These are phyloP conservation scores for Sparidentex hasta DNA, from an alignment of 2,797 vertebrate species.

Conservation along the genomic window DNA sequence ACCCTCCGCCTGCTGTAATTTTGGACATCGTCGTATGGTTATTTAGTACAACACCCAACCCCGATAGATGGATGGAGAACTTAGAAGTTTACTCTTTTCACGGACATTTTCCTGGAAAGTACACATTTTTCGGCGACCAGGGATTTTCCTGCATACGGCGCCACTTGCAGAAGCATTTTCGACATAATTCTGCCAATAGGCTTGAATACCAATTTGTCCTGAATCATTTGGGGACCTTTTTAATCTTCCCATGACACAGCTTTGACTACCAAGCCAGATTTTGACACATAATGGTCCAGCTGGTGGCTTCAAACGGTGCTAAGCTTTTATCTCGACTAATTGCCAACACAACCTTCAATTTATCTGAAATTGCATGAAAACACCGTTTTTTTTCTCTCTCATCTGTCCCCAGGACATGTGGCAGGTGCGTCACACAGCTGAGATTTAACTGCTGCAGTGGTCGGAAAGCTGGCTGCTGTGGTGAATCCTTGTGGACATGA, in stretches of 20 bases:
- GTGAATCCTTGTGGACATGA: slow-evolving; percentile 13
- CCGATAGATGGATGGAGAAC: too few relatives aligned
- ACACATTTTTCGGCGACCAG: background rate
- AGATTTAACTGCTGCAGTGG: slow-evolving; percentile 21
- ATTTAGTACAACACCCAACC: too few relatives aligned
- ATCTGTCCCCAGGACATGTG: slow-evolving; percentile 43
- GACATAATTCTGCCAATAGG: background rate
- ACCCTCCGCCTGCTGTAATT: too few relatives aligned
- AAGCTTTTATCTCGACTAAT: slow-evolving; percentile 63
- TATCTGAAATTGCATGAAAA: slow-evolving; percentile 44
- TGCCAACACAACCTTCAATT: slow-evolving; percentile 59
- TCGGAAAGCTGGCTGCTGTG: slow-evolving; percentile 3
- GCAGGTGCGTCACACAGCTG: slow-evolving; percentile 45
- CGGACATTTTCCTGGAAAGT: background rate
- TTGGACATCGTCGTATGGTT: too few relatives aligned
- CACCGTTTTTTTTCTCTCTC: background rate
- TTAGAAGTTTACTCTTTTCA: background rate
- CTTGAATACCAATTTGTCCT: slow-evolving; percentile 44
- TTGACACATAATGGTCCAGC: slow-evolving; percentile 66
- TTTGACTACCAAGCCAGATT: slow-evolving; percentile 49
- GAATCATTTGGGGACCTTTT: slow-evolving; percentile 46
- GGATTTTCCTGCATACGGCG: background rate
- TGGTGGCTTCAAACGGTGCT: slow-evolving; percentile 61
- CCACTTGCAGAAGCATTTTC: slow-evolving; percentile 20
- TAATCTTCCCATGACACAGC: slow-evolving; percentile 61